Evolutionary conservation across 2,797 vertebrate genomes (phyloP), one percentile per base, ranked within the genome.

Genomic region (Sphaeramia orbicularis): DNA sequence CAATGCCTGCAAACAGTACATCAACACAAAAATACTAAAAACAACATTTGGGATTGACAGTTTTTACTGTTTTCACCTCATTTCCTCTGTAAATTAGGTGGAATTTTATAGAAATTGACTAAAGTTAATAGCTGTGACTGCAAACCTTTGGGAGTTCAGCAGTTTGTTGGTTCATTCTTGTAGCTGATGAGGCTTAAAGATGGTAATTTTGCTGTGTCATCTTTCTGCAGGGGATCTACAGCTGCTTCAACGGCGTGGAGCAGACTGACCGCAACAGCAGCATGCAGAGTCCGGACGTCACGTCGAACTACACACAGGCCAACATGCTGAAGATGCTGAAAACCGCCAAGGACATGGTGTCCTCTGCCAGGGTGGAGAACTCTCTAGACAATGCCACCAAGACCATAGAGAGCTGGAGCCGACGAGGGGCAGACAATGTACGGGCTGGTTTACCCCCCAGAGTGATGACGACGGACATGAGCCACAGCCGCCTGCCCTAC

Each of bases 301-400:
- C 97, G 0, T 93, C 94, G 62, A 94, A 85, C 92, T 97, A 97
- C 0, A 95, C 96, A 12, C 97, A 98, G 72, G 97, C 95, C 78
- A 98, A 96, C 0, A 96, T 99, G 92, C 91, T 99, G 35, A 97
- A 98, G 91, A 98, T 99, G 96, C 94, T 99, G 69, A 95, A 96
- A 91, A 96, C 96, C 0, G 98, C 98, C 65, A 97, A 97, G 79
- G 96, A 98, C 87, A 96, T 99, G 91, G 97, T 99, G 79, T 96
- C 94, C 0, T 96, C 97, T 0, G 95, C 96, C 37, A 92, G 95
- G 2, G 96, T 98, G 82, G 96, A 96, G 2, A 94, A 95, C 85
- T 98, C 98, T 0, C 91, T 98, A 65, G 97, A 99, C 85, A 96
- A 95, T 2, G 96, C 97, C 71, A 96, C 97, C 27, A 96, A 96